Evolutionary conservation across 2,888 invertebrate genomes (phyloP).

Genomic region (Lysandra coridon): DNA sequence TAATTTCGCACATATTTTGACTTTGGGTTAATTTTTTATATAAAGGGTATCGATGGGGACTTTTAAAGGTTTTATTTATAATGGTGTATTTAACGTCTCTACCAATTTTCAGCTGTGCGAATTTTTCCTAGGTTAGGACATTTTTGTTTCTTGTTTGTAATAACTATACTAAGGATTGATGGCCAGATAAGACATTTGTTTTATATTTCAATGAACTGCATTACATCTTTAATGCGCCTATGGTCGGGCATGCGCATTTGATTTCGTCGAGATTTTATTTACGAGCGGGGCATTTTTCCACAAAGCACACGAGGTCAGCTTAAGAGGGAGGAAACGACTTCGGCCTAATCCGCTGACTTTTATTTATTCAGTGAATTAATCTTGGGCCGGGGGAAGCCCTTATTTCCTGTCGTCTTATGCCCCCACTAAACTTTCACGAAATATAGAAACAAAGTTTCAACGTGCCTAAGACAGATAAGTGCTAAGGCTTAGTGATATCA

Average conservation of each 20-base stretch:
- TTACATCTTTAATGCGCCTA: constrained; percentile 37
- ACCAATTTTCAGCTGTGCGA: no score
- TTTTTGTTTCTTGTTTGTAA: no score
- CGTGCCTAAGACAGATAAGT: constrained; percentile 29
- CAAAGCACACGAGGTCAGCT: constrained; percentile 78
- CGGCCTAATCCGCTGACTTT: constrained; percentile 80
- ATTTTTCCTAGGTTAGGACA: no score
- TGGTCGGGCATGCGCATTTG: constrained; percentile 48
- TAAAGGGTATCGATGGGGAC: no score
- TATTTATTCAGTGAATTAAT: constrained; percentile 81
- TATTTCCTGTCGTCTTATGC: constrained; percentile 62
- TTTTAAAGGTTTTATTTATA: no score
- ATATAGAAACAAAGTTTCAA: constrained; percentile 29
- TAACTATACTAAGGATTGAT: no score
- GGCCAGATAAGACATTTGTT: no score
- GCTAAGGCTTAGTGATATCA: constrained; percentile 23
- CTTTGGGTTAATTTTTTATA: no score
- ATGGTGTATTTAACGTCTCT: no score
- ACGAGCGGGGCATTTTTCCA: constrained; percentile 74
- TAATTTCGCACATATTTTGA: no score
- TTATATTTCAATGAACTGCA: not conserved
- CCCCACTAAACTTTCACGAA: constrained; percentile 30
- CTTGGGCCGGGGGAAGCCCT: constrained; percentile 67
- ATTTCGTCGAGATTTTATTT: constrained; percentile 71
- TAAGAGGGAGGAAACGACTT: constrained; percentile 78